A percentile compares a stretch with the other conserved stretches of the same genome.
Evolutionary conservation across 1,140 invertebrate genomes (phyloP).

Genomic region (Carposina sasakii): DNA sequence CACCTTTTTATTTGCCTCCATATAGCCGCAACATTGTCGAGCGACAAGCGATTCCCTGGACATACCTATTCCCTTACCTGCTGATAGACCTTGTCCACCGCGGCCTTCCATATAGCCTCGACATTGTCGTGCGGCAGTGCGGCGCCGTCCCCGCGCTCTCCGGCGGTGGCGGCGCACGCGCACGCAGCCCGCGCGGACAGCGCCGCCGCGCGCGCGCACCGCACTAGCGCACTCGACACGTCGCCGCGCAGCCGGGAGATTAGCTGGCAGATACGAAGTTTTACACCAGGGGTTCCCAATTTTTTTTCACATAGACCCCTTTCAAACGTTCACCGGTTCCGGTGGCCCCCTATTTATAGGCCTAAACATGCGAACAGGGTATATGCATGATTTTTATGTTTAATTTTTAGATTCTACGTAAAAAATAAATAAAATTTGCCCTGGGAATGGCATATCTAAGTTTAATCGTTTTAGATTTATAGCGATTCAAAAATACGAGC

Average conservation of each 20-base stretch:
- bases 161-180: slow-evolving; percentile 53
- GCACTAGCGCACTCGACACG: slow-evolving; percentile 36
- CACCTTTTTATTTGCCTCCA: background rate
- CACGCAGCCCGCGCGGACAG: slow-evolving; percentile 48
- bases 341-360: no score
- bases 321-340: background rate
- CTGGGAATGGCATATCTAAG: no score
- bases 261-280: slow-evolving; percentile 28
- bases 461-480: no score
- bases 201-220: slow-evolving; percentile 36
- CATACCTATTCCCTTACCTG: slow-evolving; percentile 30
- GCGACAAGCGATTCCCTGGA: no score
- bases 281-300: no score
- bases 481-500: no score
- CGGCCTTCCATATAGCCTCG: slow-evolving; percentile 44
- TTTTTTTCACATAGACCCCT: no score
- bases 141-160: slow-evolving; percentile 54
- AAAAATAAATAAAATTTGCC: no score
- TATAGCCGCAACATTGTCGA: background rate
- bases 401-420: no score
- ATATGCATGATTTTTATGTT: no score
- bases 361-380: no score
- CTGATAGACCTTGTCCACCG: slow-evolving; percentile 53
- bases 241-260: slow-evolving; percentile 47
- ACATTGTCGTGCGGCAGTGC: slow-evolving; percentile 33